phyloP scores from a whole-genome alignment of 53 echinoderm and acorn worm genomes.

The Temnopleurus reevesii region DNA sequence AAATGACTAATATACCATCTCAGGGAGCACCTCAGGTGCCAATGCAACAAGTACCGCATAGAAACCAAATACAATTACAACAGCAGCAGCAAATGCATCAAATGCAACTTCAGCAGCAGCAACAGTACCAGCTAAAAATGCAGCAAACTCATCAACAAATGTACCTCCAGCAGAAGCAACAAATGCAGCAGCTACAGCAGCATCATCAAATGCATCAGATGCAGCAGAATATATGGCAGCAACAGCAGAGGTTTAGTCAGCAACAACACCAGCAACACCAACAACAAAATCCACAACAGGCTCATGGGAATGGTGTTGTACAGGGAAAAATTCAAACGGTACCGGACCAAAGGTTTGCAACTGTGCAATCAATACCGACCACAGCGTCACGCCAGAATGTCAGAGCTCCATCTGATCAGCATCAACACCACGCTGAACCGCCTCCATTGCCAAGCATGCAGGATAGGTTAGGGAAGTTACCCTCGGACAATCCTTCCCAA shows the following conservation, averaged over 20 bases:
- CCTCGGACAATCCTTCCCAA: background rate
- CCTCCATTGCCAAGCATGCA: constrained; percentile 43
- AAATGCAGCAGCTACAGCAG: constrained; percentile 55
- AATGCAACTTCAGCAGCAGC: constrained; percentile 8
- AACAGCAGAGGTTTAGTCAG: constrained; percentile 7
- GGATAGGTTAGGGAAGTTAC: constrained; percentile 29
- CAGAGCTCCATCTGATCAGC: background rate
- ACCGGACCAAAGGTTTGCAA: constrained; percentile 48
- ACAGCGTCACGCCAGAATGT: constrained; percentile 41
- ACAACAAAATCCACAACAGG: constrained; percentile 17
- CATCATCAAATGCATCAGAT: constrained; percentile 57
- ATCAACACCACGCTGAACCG: background rate
- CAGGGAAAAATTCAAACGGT: constrained; percentile 48
- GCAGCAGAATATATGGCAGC: constrained; percentile 55
- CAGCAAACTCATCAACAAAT: constrained; percentile 51
- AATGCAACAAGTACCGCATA: constrained; percentile 58
- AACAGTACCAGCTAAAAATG: constrained; percentile 32
- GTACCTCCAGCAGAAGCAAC: constrained; percentile 55
- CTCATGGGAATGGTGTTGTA: constrained; percentile 53
- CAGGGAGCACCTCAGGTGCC: constrained; percentile 65
- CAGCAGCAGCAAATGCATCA: constrained; percentile 27
- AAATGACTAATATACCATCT: constrained; percentile 38
- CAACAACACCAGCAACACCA: constrained; percentile 41
- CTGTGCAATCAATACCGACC: constrained; percentile 53
- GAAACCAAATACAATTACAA: constrained; percentile 50